Evolutionary conservation across 2,888 invertebrate genomes (phyloP).

Genomic region (Eristalis intricaria): DNA sequence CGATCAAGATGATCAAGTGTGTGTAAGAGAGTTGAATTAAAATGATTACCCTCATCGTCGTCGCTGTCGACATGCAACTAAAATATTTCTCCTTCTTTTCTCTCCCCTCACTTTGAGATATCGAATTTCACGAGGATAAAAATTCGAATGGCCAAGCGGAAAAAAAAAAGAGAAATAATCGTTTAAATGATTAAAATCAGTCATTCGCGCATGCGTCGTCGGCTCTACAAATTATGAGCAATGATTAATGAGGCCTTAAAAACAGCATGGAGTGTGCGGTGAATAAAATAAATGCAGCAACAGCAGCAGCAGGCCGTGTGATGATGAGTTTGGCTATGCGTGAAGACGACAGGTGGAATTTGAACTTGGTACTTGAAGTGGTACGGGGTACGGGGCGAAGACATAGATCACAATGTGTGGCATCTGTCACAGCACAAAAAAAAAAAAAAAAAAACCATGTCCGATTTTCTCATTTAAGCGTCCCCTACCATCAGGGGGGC

Average conservation of each 20-base stretch:
- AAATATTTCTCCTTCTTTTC: conserved; percentile 6
- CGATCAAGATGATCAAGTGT: neutral
- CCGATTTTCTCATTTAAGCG: neutral
- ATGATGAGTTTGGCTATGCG: conserved; percentile 22
- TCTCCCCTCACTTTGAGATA: conserved; percentile 45
- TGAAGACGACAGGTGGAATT: conserved; percentile 28
- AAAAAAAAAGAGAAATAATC: conserved; percentile 1
- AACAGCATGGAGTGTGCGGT: conserved; percentile 33
- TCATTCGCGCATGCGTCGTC: conserved; percentile 68
- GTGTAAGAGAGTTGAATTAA: conserved; percentile 9
- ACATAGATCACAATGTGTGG: no score
- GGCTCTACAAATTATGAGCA: conserved; percentile 48
- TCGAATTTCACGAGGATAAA: conserved; percentile 55
- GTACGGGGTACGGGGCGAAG: no score
- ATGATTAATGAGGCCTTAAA: conserved; percentile 63
- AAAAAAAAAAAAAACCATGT: no score
- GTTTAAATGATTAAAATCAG: conserved; percentile 69
- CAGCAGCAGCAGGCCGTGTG: neutral
- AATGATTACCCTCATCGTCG: conserved; percentile 52
- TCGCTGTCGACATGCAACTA: conserved; percentile 33
- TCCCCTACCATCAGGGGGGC: neutral
- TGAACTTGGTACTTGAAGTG: no score
- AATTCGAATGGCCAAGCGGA: neutral
- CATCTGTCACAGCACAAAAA: no score
- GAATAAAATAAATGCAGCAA: neutral